Percentiles rank a stretch among this genome's conserved stretches.
These are phyloP conservation scores for Hepsetus odoe DNA, from an alignment of 2,113 vertebrate species.

Conservation along the genomic window DNA sequence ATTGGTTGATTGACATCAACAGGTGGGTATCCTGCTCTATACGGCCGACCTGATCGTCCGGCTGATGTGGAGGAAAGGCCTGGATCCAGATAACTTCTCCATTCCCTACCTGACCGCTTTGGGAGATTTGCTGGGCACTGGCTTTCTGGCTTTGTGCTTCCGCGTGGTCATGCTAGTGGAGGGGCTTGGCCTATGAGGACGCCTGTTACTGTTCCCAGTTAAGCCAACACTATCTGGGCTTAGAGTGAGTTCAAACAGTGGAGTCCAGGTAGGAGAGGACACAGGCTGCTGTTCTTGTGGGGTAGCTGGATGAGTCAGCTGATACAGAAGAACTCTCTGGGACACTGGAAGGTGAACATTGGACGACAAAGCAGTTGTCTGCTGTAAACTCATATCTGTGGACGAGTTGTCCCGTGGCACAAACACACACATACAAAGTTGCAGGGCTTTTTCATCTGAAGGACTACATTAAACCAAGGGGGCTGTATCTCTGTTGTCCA, in stretches of 20 bases:
- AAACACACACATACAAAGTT: background rate
- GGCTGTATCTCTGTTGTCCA: background rate
- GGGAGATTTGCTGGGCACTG: constrained; percentile 91
- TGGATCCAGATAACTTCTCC: constrained; percentile 95
- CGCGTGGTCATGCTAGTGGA: constrained; percentile 65
- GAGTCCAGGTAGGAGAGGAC: background rate
- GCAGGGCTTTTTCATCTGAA: constrained; percentile 10
- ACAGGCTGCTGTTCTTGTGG: background rate
- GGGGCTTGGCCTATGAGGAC: constrained; percentile 61
- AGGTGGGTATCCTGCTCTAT: constrained; percentile 92
- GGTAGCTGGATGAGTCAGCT: background rate
- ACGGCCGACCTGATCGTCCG: constrained; percentile 88
- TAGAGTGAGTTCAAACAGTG: background rate
- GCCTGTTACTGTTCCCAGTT: background rate
- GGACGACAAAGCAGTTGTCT: background rate
- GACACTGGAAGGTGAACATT: background rate
- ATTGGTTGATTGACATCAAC: background rate
- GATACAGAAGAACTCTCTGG: background rate
- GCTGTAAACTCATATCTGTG: background rate
- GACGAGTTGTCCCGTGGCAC: background rate
- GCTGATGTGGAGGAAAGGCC: constrained; percentile 83
- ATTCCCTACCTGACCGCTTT: constrained; percentile 97
- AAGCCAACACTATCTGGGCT: background rate
- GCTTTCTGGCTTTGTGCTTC: constrained; percentile 90
- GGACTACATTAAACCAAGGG: background rate